Base-by-base conservation (phyloP, 1,140 invertebrate species). In the Acromyrmex charruanus region DNA sequence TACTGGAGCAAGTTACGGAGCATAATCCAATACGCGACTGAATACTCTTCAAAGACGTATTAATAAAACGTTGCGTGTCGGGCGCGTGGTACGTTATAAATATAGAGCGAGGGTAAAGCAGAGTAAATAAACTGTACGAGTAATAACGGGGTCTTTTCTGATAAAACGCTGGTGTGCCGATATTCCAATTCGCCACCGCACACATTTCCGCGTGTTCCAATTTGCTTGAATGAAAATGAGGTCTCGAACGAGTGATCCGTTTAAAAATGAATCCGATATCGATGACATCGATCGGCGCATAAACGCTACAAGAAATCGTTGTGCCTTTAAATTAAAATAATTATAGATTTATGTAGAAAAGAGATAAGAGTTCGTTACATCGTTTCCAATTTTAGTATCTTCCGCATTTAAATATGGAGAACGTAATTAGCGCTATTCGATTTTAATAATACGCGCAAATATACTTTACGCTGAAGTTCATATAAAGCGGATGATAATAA, bases 211-310 rank as follows among this genome's bases (percentile, higher is more conserved):
- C 25, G 55, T 74, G 80, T 14, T 84, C 39, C 69, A 49, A 74
- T 84, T 75, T 35, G 55, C 55, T 39, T 31, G 69, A 74, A 63
- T 25, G 55, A 55, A 75, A 63, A 31, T 4, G 25, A 71, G 39
- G 69, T 35, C 69, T 84, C 39, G 55, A 4, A 35, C n/a, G 39
- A 74, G 16, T 18, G 14, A 51, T 44, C 28, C 44, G 63, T 25
- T 77, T 31, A 44, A 53, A 90, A 89, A 84, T 89, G 75, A 80
- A 88, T 87, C 71, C 10, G 9, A 66, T 66, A 66, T 39, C 65
- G 65, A 66, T 18, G 28, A 1, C 79, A 87, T 90, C 71, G 89
- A 90, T 89, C 86, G 58, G 35, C 18, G n/a, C 25, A 25, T 59
- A 58, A 72, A 44, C 25, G 77, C 28, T 28, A 35, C 39, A 55